Conservation (phyloP, 2,888 invertebrate genomes). For the Scelioninae gen. 2 region DNA sequence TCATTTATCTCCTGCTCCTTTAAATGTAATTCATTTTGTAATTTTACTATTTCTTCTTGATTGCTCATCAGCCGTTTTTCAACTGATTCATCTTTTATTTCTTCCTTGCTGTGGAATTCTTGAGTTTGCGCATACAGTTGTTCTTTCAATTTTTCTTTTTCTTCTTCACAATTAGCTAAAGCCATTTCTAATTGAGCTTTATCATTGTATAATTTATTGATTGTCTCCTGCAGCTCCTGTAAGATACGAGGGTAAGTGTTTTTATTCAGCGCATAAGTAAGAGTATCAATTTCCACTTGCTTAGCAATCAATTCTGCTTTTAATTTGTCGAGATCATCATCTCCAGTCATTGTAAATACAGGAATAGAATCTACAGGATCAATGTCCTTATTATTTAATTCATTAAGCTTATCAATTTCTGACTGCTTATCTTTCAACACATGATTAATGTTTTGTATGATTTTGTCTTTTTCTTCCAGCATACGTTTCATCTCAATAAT, state of each 20-base stretch:
- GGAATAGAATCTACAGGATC: conserved; percentile 73
- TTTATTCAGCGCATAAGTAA: conserved; percentile 81
- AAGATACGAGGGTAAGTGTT: conserved; percentile 69
- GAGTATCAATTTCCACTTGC: conserved; percentile 83
- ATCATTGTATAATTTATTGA: conserved; percentile 68
- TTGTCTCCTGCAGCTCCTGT: conserved; percentile 73
- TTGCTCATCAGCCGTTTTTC: conserved; percentile 60
- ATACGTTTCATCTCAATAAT: conserved; percentile 62
- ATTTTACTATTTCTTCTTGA: conserved; percentile 64
- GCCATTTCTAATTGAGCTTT: conserved; percentile 65
- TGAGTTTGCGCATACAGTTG: conserved; percentile 53
- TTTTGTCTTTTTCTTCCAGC: conserved; percentile 63
- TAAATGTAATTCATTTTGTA: conserved; percentile 66
- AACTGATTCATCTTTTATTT: conserved; percentile 30
- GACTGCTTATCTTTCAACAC: conserved; percentile 33
- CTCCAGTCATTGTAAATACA: conserved; percentile 63
- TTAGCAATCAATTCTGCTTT: conserved; percentile 77
- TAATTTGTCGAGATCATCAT: conserved; percentile 62
- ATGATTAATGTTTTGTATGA: conserved; percentile 57
- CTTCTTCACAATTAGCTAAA: conserved; percentile 62
- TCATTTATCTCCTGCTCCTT: conserved; percentile 69
- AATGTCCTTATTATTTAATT: conserved; percentile 18
- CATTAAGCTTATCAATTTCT: conserved; percentile 58
- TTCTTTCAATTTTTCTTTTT: conserved; percentile 61
- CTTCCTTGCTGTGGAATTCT: conserved; percentile 59